Base-by-base conservation (phyloP, 2,113 vertebrate species). In the Pholis gunnellus region DNA sequence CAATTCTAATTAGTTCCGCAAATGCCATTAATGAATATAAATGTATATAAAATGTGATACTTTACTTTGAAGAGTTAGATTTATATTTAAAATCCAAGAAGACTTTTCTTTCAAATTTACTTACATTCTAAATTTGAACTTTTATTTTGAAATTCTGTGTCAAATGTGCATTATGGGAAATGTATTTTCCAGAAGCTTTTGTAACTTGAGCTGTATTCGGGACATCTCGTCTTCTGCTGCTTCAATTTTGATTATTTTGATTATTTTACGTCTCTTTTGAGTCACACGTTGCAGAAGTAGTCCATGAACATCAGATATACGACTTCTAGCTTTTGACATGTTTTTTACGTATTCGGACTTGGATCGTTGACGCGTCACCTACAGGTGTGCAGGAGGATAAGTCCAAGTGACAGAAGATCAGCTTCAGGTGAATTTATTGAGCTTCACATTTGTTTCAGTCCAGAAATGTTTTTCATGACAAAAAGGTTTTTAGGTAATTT, bases 61-160 rank as follows among this genome's bases (percentile, higher is more conserved):
- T n/a, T 13, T 42, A 36, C 14, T 65, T 25, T 10, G 10, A 22
- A 38, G 17, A 34, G 27, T 11, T 25, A 15, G 13, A 27, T 34
- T 34, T 34, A 5, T 34, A 29, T 5, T n/a, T 15, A 9, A 40
- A 40, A 40, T 42, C 40, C 40, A 42, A 42, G 38, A 40, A 40
- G 9, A 38, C 38, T 38, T 38, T 38, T 38, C 31, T 9, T 1
- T 38, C 38, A 38, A 38, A 38, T 6, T 38, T 9, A 38, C 36
- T 15, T 0, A 1, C 1, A 14, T 29, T 29, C 3, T 2, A 42
- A 40, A 59, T 31, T 20, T 4, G 4, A 22, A 61, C 25, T 34
- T 52, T 64, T 75, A 64, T 44, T 75, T 20, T 40, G 60, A 75
- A 67, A 77, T 44, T 44, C 8, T n/a, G 63, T 34, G 34, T 34